Evolutionary conservation across 2,888 invertebrate genomes (phyloP), one percentile per base, ranked within the genome.

Genomic region (Melanchra persicariae): DNA sequence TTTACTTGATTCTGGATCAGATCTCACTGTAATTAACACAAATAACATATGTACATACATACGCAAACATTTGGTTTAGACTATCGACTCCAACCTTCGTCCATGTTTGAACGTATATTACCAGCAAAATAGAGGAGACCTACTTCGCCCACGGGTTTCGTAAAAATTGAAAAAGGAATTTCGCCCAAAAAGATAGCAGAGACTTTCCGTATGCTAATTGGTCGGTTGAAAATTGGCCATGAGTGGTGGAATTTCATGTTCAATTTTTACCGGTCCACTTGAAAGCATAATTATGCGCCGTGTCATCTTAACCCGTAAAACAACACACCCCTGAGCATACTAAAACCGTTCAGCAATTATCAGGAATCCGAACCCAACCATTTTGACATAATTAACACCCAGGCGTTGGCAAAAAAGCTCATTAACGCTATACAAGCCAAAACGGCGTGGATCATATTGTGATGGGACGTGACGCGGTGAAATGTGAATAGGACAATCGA

Each of bases 401-500:
- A 74, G 59, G 77, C 59, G 70, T 74, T 70, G 52, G 59, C 74
- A 68, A 77, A 81, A 84, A 80, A 84, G 61, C 84, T 84, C 82
- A 84, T 84, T 82, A 84, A 74, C 58, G 64, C 65, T 64, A 64
- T 71, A 82, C 68, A 78, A 80, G 58, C 69, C 71, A 77, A 82
- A 83, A 80, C 60, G 63, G 65, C 58, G 63, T 63, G 61, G 71
- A 84, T 81, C 73, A 82, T 81, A 79, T 74, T 77, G 71, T 80
- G 78, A 73, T 69, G 66, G 80, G 69, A 82, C 78, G 80, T 82
- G 85, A 86, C 81, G 76, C 69, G 74, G 58, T 71, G 69, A 85
- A 85, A 86, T 82, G 83, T 74, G 86, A 84, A 70, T 77, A 82
- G 79, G 72, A 88, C 85, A 87, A 88, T 87, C 84, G 85, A 85